Conservation (phyloP, 2,888 invertebrate species). For the Apamea monoglypha region DNA sequence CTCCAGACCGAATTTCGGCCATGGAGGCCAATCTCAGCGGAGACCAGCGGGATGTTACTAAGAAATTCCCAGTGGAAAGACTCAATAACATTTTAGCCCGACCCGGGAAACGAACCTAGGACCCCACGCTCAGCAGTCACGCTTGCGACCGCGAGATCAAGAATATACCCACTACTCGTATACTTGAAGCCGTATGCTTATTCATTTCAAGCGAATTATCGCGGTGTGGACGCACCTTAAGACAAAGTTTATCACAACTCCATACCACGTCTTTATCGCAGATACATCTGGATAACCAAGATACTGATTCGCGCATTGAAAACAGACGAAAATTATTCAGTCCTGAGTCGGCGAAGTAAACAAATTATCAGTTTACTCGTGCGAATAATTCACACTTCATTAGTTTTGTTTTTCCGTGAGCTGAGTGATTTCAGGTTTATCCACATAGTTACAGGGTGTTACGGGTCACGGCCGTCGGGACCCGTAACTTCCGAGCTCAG, state of each 20-base stretch:
- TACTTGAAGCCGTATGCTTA: not conserved
- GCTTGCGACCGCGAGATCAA: too few species aligned
- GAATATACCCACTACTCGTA: not conserved
- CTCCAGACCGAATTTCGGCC: too few species aligned
- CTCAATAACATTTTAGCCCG: too few species aligned
- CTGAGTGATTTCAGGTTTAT: not conserved
- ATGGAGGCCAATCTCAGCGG: too few species aligned
- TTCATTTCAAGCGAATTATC: not conserved
- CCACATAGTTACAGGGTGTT: not conserved
- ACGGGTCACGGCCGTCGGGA: not conserved
- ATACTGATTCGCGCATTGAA: not conserved
- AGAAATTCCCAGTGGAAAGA: too few species aligned
- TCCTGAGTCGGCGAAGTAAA: slow-evolving; percentile 2
- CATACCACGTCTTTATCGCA: not conserved
- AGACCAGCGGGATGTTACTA: too few species aligned
- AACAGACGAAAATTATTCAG: not conserved
- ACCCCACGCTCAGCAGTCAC: too few species aligned
- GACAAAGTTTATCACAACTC: not conserved
- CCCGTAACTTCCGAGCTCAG: not conserved
- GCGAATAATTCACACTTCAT: slow-evolving; percentile 23
- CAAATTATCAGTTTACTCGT: slow-evolving; percentile 19
- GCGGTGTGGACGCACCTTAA: not conserved
- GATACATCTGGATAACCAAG: not conserved
- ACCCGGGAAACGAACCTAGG: too few species aligned
- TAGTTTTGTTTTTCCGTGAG: slow-evolving; percentile 23